Evolutionary conservation across 53 echinoderm and acorn worm species (phyloP).

Genomic region (Holothuria scabra): DNA sequence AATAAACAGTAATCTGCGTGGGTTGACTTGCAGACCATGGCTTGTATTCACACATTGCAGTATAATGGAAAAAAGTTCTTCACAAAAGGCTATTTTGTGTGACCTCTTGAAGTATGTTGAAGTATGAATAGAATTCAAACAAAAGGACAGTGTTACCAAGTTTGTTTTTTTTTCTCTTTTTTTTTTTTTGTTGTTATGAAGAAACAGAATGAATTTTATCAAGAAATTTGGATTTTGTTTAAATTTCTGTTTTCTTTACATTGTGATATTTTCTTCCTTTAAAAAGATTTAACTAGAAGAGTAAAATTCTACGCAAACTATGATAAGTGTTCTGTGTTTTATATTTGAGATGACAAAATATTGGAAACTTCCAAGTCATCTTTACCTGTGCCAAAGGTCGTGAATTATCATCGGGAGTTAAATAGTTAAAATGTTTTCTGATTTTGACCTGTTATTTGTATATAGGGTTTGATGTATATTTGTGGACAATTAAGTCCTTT

Average conservation of each 20-base stretch:
- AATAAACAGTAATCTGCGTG: too few species aligned
- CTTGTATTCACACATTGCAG: slow-evolving; percentile 43
- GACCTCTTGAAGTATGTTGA: too few species aligned
- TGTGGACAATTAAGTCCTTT: background rate
- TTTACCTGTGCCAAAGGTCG: slow-evolving; percentile 28
- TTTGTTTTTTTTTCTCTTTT: too few species aligned
- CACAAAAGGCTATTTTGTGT: too few species aligned
- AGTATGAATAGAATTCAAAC: too few species aligned
- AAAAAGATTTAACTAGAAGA: slow-evolving; percentile 1
- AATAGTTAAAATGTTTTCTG: background rate
- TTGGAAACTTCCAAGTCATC: background rate
- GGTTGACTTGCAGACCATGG: too few species aligned
- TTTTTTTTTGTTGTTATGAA: too few species aligned
- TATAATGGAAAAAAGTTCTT: background rate
- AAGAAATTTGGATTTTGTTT: too few species aligned
- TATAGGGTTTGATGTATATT: slow-evolving; percentile 31
- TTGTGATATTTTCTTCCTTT: background rate
- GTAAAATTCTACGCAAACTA: slow-evolving; percentile 28
- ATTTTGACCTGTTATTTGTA: slow-evolving; percentile 23
- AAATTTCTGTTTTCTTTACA: slow-evolving; percentile 3
- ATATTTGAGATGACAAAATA: background rate
- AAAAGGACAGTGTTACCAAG: too few species aligned
- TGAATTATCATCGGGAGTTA: background rate
- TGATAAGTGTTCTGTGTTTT: background rate
- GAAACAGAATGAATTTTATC: too few species aligned